These are phyloP conservation scores for Pseudochirops cupreus DNA, from an alignment of 2,797 vertebrate species.

Conservation along the genomic window DNA sequence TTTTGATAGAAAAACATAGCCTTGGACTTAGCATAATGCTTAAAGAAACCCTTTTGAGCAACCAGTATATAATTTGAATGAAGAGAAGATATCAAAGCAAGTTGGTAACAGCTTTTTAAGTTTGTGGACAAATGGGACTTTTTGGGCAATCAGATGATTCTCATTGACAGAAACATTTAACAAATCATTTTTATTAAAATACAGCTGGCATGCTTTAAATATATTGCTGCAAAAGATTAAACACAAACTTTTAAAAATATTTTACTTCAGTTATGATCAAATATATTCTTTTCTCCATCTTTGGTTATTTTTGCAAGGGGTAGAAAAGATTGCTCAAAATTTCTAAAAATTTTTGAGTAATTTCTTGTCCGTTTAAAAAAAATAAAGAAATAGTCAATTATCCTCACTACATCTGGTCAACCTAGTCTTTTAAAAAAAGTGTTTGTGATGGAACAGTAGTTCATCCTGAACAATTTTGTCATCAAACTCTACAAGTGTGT, in stretches of 20 bases:
- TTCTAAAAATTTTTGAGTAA: slow-evolving; percentile 1
- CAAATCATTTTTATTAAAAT: not conserved
- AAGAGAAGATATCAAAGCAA: not conserved
- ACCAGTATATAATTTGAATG: not conserved
- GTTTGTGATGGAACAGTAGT: not conserved
- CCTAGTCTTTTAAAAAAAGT: slow-evolving; percentile 25
- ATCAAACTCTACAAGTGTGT: not conserved
- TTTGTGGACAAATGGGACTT: not conserved
- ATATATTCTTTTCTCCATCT: not conserved
- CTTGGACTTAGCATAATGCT: not conserved
- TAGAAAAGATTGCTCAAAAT: not conserved
- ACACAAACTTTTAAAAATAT: not conserved
- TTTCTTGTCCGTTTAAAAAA: not conserved
- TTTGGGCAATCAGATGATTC: not conserved
- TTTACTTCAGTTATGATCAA: not conserved
- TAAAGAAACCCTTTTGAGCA: slow-evolving; percentile 6
- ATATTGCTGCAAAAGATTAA: not conserved
- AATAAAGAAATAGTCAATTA: not conserved
- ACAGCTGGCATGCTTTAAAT: not conserved
- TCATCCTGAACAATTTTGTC: not conserved
- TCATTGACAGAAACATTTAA: not conserved
- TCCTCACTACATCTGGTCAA: not conserved
- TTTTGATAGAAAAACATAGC: not conserved
- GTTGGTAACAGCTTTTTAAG: not conserved
- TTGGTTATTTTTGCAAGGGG: not conserved